phyloP scores from a whole-genome alignment of 2,113 vertebrate genomes.

The Actenoides lindsayi region DNA sequence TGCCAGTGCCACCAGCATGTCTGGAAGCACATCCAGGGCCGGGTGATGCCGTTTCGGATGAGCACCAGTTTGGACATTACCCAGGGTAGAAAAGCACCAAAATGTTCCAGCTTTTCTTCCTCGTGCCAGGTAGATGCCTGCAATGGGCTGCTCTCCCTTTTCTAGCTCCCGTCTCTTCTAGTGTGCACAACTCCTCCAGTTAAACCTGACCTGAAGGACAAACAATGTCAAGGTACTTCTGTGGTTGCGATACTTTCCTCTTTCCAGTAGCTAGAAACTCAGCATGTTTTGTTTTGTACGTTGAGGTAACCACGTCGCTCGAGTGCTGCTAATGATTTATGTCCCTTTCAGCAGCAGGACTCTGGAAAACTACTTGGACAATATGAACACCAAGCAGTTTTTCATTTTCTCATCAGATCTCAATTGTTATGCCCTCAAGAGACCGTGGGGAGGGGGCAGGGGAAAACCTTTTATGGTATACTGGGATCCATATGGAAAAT shows the following conservation, averaged over 20 bases:
- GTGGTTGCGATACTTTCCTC: background rate
- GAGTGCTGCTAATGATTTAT: slow-evolving; percentile 58
- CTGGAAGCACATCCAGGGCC: background rate
- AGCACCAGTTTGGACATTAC: background rate
- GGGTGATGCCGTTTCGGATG: fast-evolving
- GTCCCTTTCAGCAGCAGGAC: slow-evolving; percentile 19
- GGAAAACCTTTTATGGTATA: slow-evolving; percentile 58
- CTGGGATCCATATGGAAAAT: slow-evolving; percentile 76
- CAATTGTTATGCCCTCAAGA: slow-evolving; percentile 60
- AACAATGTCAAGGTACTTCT: background rate
- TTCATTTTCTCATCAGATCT: slow-evolving; percentile 77
- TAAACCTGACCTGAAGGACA: background rate
- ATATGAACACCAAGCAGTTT: slow-evolving; percentile 49
- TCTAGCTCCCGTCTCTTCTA: background rate
- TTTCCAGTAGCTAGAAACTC: slow-evolving; percentile 26
- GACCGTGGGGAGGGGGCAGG: background rate
- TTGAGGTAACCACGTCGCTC: slow-evolving; percentile 4
- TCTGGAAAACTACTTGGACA: slow-evolving; percentile 76
- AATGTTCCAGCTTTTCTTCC: background rate
- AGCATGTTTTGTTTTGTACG: background rate
- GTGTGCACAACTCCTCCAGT: fast-evolving
- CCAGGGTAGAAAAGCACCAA: background rate
- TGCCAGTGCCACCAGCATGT: background rate
- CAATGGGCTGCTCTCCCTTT: background rate
- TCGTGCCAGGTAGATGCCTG: background rate